Conservation (phyloP, 2,888 invertebrate genomes). For the Diploptera punctata region DNA sequence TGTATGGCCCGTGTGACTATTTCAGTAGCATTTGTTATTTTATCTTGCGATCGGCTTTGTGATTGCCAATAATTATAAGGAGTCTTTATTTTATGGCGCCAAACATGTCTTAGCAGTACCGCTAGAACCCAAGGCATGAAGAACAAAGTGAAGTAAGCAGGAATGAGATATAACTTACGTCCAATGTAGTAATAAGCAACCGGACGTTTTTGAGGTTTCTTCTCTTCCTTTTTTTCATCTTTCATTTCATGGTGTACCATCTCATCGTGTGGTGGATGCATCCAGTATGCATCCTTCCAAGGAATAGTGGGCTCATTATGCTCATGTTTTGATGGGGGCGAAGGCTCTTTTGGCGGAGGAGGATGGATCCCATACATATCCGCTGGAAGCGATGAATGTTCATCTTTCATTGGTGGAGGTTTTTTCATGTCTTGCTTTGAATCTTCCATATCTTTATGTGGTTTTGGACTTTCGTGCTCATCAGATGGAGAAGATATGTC, state of each 20-base stretch:
- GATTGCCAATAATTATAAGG: background rate
- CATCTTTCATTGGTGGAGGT: background rate
- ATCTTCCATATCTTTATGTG: background rate
- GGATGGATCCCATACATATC: background rate
- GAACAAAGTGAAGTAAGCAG: background rate
- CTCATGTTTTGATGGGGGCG: background rate
- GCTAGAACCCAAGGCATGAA: slow-evolving; percentile 5
- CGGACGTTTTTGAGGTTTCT: background rate
- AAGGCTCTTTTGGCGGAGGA: background rate
- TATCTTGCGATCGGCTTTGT: too few relatives aligned
- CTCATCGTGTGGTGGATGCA: too few relatives aligned
- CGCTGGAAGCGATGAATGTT: background rate
- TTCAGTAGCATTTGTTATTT: too few relatives aligned
- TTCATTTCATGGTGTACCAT: too few relatives aligned
- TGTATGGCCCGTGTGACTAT: background rate
- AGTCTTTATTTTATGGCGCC: background rate
- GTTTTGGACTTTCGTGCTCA: background rate
- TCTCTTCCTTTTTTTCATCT: too few relatives aligned
- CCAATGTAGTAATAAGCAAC: background rate
- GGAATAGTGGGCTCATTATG: too few relatives aligned
- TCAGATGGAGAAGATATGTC: too few relatives aligned
- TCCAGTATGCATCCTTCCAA: too few relatives aligned
- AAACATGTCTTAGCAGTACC: background rate
- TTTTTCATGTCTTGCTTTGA: too few relatives aligned
- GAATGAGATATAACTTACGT: background rate